A percentile compares a stretch with the other conserved stretches of the same genome.
phyloP scores from a whole-genome alignment of 2,113 vertebrate genomes.

The Pteruthius melanotis region DNA sequence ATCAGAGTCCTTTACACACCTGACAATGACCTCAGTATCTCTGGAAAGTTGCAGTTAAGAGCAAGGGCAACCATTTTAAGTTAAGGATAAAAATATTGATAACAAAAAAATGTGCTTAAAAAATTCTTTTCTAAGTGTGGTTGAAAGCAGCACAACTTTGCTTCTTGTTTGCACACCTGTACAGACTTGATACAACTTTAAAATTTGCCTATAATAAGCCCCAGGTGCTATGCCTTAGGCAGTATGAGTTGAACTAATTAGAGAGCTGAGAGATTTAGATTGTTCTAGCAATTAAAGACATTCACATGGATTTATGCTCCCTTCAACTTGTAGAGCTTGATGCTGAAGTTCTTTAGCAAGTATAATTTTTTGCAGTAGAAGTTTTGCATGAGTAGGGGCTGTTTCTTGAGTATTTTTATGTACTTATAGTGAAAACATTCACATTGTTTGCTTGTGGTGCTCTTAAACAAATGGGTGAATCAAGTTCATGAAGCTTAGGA shows the following conservation, averaged over 20 bases:
- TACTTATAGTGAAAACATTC: not conserved
- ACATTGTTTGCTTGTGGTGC: not conserved
- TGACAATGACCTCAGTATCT: not conserved
- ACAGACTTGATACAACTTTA: not conserved
- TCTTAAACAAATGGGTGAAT: conserved; percentile 27
- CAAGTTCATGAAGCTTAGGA: not conserved
- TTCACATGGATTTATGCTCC: not conserved
- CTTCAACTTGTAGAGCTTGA: not conserved
- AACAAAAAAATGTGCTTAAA: not conserved
- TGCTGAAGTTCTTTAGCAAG: not conserved
- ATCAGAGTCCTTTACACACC: not conserved
- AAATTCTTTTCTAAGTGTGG: not conserved
- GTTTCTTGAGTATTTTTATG: not conserved
- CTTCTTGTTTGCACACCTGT: not conserved
- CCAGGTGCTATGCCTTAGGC: not conserved
- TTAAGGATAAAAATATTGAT: not conserved
- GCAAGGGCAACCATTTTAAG: not conserved
- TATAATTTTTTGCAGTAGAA: not conserved
- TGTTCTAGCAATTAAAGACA: not conserved
- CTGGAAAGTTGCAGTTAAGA: not conserved
- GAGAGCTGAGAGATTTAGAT: not conserved
- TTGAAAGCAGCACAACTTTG: not conserved
- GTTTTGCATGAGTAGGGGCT: not conserved
- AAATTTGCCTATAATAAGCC: not conserved
- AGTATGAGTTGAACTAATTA: not conserved